Conservation (phyloP, 2,113 vertebrate genomes). For the Kryptolebias marmoratus region DNA sequence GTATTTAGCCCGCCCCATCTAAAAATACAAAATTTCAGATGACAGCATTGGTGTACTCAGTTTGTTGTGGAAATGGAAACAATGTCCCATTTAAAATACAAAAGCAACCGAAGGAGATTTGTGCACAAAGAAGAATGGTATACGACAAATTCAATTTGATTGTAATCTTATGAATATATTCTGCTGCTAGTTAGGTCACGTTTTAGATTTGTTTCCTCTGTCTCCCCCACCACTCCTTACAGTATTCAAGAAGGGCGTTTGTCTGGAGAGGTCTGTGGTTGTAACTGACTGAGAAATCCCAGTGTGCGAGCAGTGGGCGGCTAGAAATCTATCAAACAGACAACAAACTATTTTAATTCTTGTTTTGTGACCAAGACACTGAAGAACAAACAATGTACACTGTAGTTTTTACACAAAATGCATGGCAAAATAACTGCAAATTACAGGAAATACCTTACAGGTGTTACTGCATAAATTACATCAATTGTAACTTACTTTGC, state of each 20-base stretch:
- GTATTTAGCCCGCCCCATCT: constrained; percentile 20
- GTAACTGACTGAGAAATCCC: constrained; percentile 74
- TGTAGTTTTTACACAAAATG: no score
- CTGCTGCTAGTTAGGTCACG: constrained; percentile 77
- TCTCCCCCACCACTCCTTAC: constrained; percentile 54
- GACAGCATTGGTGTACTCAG: constrained; percentile 17
- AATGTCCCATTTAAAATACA: constrained; percentile 44
- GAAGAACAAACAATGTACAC: constrained; percentile 24
- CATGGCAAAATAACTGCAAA: no score
- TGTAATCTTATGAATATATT: constrained; percentile 75
- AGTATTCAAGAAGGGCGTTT: constrained; percentile 58
- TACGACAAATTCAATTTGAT: constrained; percentile 79
- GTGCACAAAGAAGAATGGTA: constrained; percentile 46
- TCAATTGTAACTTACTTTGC: constrained; percentile 41
- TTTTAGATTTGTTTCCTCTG: constrained; percentile 76
- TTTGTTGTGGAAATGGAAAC: constrained; percentile 23
- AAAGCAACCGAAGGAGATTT: constrained; percentile 32
- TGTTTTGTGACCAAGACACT: constrained; percentile 40
- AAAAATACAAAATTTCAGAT: constrained; percentile 34
- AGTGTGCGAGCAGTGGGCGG: constrained; percentile 60
- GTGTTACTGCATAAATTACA: no score
- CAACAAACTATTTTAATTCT: constrained; percentile 67
- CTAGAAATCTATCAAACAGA: constrained; percentile 75
- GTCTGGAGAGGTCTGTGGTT: constrained; percentile 71
- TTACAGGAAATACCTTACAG: no score